Evolutionary conservation across 2,113 vertebrate species (phyloP).

Genomic region (Erinaceus europaeus): DNA sequence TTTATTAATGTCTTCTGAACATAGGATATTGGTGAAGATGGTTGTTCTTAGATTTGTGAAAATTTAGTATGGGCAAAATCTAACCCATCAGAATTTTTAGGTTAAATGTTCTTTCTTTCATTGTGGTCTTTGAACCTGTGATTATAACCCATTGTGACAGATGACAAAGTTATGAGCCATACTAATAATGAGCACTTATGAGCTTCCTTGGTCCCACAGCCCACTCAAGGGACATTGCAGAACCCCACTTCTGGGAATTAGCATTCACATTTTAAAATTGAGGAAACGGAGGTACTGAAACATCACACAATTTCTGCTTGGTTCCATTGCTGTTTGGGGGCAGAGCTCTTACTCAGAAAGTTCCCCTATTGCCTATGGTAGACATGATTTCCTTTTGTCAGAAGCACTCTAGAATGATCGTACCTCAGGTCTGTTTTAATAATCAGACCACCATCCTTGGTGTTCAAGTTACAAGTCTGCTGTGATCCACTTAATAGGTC

Average conservation of each 20-base stretch:
- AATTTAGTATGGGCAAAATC: background rate
- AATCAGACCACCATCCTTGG: background rate
- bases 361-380: background rate
- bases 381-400: background rate
- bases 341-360: background rate
- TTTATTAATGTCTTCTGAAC: too few relatives aligned
- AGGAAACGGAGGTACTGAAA: background rate
- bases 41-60: background rate
- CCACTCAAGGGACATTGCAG: background rate
- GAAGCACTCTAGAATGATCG: background rate
- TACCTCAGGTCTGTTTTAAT: background rate
- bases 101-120: background rate
- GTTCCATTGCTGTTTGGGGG: background rate
- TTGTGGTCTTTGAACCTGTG: background rate
- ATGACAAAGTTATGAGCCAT: background rate
- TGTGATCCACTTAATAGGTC: background rate
- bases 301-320: background rate
- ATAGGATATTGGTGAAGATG: too few relatives aligned
- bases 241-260: background rate
- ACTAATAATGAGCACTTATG: background rate
- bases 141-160: background rate
- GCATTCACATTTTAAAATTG: background rate
- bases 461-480: fast-evolving
- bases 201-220: background rate
- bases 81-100: background rate